Evolutionary conservation across 2,888 invertebrate genomes (phyloP), one percentile per base, ranked within the genome.

Genomic region (Cerastoderma edule): DNA sequence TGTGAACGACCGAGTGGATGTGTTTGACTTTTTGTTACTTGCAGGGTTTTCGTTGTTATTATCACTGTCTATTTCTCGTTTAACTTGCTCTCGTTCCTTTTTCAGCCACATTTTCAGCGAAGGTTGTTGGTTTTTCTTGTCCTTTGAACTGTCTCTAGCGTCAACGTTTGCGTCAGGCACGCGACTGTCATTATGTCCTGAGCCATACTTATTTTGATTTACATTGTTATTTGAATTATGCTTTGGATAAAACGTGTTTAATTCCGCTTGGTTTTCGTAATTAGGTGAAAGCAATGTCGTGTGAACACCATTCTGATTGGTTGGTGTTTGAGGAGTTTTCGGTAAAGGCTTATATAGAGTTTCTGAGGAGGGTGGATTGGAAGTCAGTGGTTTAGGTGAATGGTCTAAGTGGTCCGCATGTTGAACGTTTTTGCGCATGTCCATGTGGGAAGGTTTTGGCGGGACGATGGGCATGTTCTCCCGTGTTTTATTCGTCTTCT

Each of bases 71-170:
- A 80, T 80, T 35, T 75, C 84, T 48, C 75, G 74, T 33, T 80
- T 67, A 3, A 82, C 81, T 65, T 81, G 78, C 69, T 83, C 81
- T 35, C 83, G 85, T 67, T 89, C 89, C 50, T 88, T 78, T 75
- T 88, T 89, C 28, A 89, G 70, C 87, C 88, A 88, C 0, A 88
- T 81, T 71, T 87, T 89, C 28, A 90, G 67, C 0, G 87, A 88
- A 70, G 88, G 88, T 56, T 88, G 86, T 16, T 80, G 73, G 16
- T 54, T 30, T 48, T 74, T 78, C 46, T 64, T 72, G 30, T 74
- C 75, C 53, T 64, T 75, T 8, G 66, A 35, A 27, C 22, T 46
- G 10, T 28, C 32, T 2, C 22, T 66, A 1, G 22, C 27, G 5
- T 24, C 39, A 6, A 22, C 60, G n/a, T 22, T 35, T 60, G n/a